Evolutionary conservation across 2,113 vertebrate species (phyloP).

Genomic region (Synchiropus splendidus): DNA sequence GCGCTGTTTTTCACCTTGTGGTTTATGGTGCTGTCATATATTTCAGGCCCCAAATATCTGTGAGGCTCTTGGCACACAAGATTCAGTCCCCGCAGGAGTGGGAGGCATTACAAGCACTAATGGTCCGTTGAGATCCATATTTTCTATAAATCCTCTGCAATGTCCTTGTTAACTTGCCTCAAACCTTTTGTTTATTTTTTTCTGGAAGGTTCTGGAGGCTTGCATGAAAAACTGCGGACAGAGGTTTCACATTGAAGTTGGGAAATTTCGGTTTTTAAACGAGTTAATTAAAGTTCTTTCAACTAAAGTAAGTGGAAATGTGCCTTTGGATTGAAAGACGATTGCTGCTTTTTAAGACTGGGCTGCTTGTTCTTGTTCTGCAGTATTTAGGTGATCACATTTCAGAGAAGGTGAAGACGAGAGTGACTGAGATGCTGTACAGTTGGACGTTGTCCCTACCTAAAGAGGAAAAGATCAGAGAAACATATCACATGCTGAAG

Average conservation of each 20-base stretch:
- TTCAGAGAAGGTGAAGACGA: slow-evolving; percentile 85
- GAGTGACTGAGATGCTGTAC: slow-evolving; percentile 83
- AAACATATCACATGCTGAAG: slow-evolving; percentile 94
- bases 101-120: slow-evolving; percentile 80
- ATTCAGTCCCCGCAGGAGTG: slow-evolving; percentile 95
- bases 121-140: too few relatives aligned
- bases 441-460: slow-evolving; percentile 88
- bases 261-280: slow-evolving; percentile 92
- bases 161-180: too few relatives aligned
- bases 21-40: slow-evolving; percentile 3
- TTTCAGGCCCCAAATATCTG: slow-evolving; percentile 86
- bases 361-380: slow-evolving; percentile 5
- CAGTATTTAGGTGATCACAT: slow-evolving; percentile 90
- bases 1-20: slow-evolving; percentile 1
- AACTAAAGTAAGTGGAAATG: slow-evolving; percentile 77
- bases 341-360: too few relatives aligned
- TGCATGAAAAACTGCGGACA: slow-evolving; percentile 95
- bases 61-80: slow-evolving; percentile 86
- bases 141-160: too few relatives aligned
- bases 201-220: slow-evolving; percentile 82
- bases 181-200: neutral
- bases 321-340: too few relatives aligned
- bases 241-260: slow-evolving; percentile 89
- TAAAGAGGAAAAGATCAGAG: slow-evolving; percentile 86
- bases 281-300: slow-evolving; percentile 94